Evolutionary conservation across 2,797 vertebrate species (phyloP).

Genomic region (Graptemys geographica): DNA sequence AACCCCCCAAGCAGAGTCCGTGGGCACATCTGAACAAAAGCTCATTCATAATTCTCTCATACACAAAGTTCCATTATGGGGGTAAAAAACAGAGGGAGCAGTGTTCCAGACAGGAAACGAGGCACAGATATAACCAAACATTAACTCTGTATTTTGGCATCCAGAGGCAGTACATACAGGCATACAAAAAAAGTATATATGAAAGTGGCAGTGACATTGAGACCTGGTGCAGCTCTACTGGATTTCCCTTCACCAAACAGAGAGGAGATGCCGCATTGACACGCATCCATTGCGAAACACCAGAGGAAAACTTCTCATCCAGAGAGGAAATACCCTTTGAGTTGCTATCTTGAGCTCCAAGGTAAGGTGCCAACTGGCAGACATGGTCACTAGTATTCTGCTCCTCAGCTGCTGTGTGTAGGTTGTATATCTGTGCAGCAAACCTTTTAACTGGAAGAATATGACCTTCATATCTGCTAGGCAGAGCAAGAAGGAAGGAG

Average conservation of each 20-base stretch:
- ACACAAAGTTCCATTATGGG: neutral
- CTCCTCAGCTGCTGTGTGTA: neutral
- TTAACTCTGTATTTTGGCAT: constrained; percentile 67
- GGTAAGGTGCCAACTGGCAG: constrained; percentile 65
- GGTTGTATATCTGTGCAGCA: neutral
- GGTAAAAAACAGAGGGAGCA: neutral
- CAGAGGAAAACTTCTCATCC: constrained; percentile 18
- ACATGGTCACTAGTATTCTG: neutral
- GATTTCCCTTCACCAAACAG: neutral
- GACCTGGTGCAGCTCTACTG: constrained; percentile 47
- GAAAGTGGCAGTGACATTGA: constrained; percentile 73
- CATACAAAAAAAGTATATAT: constrained; percentile 53
- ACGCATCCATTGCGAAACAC: constrained; percentile 13
- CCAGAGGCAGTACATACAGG: constrained; percentile 57
- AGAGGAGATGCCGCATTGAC: constrained; percentile 10
- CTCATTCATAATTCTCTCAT: neutral
- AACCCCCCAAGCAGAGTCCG: neutral
- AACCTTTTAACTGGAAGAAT: constrained; percentile 5
- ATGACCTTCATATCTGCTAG: constrained; percentile 11
- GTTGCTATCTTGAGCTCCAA: neutral
- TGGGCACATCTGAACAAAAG: neutral
- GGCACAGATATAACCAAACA: constrained; percentile 33
- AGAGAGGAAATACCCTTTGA: neutral
- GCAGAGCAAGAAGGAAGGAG: constrained; percentile 5
- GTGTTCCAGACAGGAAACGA: neutral